These are phyloP conservation scores for Dasysyrphus albostriatus DNA, from an alignment of 2,888 invertebrate genomes.

Conservation along the genomic window DNA sequence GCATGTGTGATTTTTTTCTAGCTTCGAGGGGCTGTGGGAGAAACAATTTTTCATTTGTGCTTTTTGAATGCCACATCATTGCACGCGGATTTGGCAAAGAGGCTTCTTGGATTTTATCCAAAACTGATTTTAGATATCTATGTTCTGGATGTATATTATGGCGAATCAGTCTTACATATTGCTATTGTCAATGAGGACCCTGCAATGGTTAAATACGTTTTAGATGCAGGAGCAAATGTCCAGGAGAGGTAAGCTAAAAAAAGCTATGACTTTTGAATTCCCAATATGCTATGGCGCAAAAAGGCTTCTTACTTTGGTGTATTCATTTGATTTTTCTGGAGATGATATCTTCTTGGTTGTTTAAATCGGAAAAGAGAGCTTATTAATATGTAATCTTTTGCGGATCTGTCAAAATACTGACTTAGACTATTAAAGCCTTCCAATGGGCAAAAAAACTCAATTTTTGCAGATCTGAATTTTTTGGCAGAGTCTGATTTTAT, in stretches of 20 bases:
- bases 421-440: no score
- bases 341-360: no score
- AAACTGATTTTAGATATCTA: conserved; percentile 98
- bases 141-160: conserved; percentile 98
- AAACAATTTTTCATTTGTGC: conserved; percentile 97
- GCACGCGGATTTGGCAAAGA: conserved; percentile 96
- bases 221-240: conserved; percentile 96
- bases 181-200: conserved; percentile 99
- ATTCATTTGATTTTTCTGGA: no score
- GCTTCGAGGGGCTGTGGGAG: conserved; percentile 97
- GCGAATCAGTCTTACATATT: conserved; percentile 97
- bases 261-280: no score
- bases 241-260: conserved; percentile 87
- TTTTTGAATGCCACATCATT: conserved; percentile 95
- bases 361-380: no score
- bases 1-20: conserved; percentile 79
- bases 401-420: no score
- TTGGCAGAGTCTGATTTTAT: no score
- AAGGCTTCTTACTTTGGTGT: no score
- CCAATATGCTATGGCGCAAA: no score
- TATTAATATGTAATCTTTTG: no score
- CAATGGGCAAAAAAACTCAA: background rate
- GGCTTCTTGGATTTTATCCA: conserved; percentile 95
- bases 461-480: no score
- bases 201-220: conserved; percentile 96